These are phyloP conservation scores for Drosophila differens DNA, from an alignment of 2,888 invertebrate genomes.

Conservation along the genomic window DNA sequence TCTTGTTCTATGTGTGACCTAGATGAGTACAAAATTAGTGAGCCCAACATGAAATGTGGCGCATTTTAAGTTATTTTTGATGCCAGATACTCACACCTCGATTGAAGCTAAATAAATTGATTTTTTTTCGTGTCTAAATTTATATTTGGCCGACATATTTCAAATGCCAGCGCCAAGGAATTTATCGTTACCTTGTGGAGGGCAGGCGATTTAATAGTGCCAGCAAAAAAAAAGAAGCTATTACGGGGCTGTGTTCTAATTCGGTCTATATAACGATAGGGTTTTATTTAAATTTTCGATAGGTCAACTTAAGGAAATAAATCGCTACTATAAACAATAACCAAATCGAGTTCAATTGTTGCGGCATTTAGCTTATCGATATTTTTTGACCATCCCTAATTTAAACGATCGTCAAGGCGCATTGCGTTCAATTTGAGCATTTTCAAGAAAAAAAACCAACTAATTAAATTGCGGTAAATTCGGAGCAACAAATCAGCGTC, in stretches of 20 bases:
- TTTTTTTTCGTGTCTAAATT: slow-evolving; percentile 40
- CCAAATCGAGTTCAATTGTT: slow-evolving; percentile 14
- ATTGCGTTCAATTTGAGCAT: slow-evolving; percentile 42
- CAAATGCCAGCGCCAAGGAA: slow-evolving; percentile 14
- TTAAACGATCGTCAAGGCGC: slow-evolving; percentile 28
- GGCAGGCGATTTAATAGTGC: slow-evolving; percentile 8
- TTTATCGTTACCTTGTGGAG: slow-evolving; percentile 7
- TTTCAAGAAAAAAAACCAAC: slow-evolving; percentile 1
- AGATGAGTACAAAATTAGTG: slow-evolving; percentile 67
- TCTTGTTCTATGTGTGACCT: slow-evolving; percentile 50
- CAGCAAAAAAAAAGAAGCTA: not conserved
- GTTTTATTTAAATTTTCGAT: not conserved
- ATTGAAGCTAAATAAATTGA: slow-evolving; percentile 54
- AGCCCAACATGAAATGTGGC: slow-evolving; percentile 56
- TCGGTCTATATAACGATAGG: not conserved
- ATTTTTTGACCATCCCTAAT: slow-evolving; percentile 14
- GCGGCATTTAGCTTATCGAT: slow-evolving; percentile 11
- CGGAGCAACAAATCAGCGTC: not conserved
- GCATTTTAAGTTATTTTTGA: slow-evolving; percentile 55
- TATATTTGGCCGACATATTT: slow-evolving; percentile 53
- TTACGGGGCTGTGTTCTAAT: not conserved
- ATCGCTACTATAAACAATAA: not conserved
- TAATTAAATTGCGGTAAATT: slow-evolving; percentile 2
- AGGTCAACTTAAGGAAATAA: not conserved
- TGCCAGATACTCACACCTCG: slow-evolving; percentile 46